Conservation (phyloP, 2,113 vertebrate genomes). For the Numida meleagris region DNA sequence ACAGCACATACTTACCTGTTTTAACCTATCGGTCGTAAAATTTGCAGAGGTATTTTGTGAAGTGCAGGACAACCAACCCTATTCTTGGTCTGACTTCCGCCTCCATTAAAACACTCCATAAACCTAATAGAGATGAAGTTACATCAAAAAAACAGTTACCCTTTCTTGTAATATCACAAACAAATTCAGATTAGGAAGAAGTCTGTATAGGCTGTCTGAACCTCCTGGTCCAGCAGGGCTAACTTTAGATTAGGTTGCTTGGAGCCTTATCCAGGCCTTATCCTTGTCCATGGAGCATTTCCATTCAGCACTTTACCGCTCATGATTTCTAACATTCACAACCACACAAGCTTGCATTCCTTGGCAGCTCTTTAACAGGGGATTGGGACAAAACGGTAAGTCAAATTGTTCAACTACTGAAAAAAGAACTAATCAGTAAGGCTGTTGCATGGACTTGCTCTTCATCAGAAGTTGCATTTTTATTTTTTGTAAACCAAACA, state of each 20-base stretch:
- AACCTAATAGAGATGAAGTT: neutral
- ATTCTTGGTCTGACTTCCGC: neutral
- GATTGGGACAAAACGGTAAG: neutral
- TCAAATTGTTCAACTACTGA: fast-evolving
- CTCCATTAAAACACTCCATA: neutral
- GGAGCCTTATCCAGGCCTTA: neutral
- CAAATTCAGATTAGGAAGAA: neutral
- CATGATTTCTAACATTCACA: neutral
- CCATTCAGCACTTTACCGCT: neutral
- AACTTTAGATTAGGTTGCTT: neutral
- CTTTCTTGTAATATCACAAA: neutral
- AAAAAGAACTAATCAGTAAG: neutral
- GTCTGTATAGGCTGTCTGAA: neutral
- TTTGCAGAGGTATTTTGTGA: neutral
- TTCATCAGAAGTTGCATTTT: neutral
- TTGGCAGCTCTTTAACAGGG: neutral
- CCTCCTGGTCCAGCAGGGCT: neutral
- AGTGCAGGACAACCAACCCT: neutral
- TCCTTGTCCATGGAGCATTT: neutral
- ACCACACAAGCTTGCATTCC: neutral
- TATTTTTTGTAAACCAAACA: neutral
- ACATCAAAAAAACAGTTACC: neutral
- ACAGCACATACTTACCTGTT: neutral
- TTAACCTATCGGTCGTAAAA: neutral
- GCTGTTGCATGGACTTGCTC: neutral